Conservation (phyloP, 1,140 invertebrate genomes). For the Trissolcus basalis region DNA sequence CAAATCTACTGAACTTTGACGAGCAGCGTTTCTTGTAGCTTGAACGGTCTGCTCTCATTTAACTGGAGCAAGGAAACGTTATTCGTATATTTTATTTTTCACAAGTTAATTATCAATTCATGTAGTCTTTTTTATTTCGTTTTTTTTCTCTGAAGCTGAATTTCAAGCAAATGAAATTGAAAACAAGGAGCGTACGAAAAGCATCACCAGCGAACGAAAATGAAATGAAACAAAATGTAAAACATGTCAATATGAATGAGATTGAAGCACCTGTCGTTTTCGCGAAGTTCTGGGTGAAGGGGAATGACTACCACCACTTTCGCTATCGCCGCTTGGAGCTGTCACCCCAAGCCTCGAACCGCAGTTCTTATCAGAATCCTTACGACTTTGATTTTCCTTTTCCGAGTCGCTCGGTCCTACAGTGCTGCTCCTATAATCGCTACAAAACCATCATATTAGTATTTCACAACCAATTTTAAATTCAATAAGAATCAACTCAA, state of each 20-base stretch:
- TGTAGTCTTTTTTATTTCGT: too few relatives aligned
- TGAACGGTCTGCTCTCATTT: too few relatives aligned
- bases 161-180: not conserved
- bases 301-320: conserved; percentile 90
- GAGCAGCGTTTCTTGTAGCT: too few relatives aligned
- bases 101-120: too few relatives aligned
- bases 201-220: conserved; percentile 9
- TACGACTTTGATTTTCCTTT: conserved; percentile 83
- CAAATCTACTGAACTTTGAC: too few relatives aligned
- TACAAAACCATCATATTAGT: conserved; percentile 76
- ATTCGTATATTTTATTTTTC: too few relatives aligned
- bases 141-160: not conserved
- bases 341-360: conserved; percentile 81
- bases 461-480: conserved; percentile 10
- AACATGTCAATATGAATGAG: conserved; percentile 17
- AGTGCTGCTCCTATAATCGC: conserved; percentile 93
- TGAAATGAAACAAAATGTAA: conserved; percentile 28
- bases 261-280: conserved; percentile 81
- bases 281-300: conserved; percentile 89
- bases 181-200: not conserved
- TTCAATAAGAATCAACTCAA: not conserved
- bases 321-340: conserved; percentile 85
- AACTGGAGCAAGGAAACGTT: too few relatives aligned
- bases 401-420: conserved; percentile 92
- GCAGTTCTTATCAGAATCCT: conserved; percentile 80